Evolutionary conservation across 2,888 invertebrate species (phyloP), one percentile per base, ranked within the genome.

Genomic region (Alloplasta piceator): DNA sequence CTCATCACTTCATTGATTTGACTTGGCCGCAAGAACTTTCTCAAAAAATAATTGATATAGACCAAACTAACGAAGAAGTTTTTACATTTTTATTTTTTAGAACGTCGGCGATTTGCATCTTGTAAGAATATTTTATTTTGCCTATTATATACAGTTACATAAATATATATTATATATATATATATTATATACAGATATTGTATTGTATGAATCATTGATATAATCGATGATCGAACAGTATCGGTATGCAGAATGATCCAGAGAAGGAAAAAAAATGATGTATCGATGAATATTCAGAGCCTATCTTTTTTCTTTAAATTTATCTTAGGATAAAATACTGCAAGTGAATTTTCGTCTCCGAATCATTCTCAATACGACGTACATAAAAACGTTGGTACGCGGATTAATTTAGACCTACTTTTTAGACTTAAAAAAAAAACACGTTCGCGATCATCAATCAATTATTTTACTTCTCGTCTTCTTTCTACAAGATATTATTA

Each of bases 111-210:
- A 58, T 77, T n/a, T 80, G 78, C 84, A 82, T 86, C 80, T 87
- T 86, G 86, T 88, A 89, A 89, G 89, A 89, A 89, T 89, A 89
- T 87, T 88, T 89, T 88, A 88, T 89, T 89, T 87, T 84, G 86
- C 82, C 83, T 87, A 87, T 87, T 79, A 82, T 83, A 80, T 82
- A 86, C 83, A 83, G 84, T 78, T 80, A 70, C 66, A 83, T 84
- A 84, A 78, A 82, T 84, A 82, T 84, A 76, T 82, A 72, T 84
- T 85, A 84, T 84, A 82, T 82, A 81, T 83, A 61, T 73, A 74
- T 85, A 80, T 82, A 84, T 73, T 72, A 74, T 66, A 78, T 73
- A 77, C 50, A 78, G 16, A 58, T 58, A 61, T 52, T 80, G 80
- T 82, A 77, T 82, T 50, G 56, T 70, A 68, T 60, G 50, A 63